Base-by-base conservation (phyloP, 2,113 vertebrate species). In the Vulpes ferrilata region DNA sequence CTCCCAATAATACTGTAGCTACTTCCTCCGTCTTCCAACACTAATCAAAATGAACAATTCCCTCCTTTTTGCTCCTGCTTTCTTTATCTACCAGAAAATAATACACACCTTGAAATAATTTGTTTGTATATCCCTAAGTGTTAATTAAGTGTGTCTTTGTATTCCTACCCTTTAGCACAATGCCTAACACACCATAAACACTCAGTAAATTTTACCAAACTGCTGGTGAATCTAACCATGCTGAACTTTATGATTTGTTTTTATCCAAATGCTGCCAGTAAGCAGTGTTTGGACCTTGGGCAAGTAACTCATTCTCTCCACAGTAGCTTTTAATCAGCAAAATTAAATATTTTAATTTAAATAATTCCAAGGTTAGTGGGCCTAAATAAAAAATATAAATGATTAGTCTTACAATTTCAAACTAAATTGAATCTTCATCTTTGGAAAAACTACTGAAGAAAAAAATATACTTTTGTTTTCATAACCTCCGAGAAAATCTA, bases 251-350 rank as follows among this genome's bases (percentile, higher is more conserved):
- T 10, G 12, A 32, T 93, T 88, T 93, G 6, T 73, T 91, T 93
- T 87, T 30, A 79, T n/a, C 23, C 10, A 60, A 74, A 85, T 6
- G 59, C 27, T 79, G 1, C 7, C 9, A 2, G 6, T 67, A 38
- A 88, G 13, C 4, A 84, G 38, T 30, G 71, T 76, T 65, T 82
- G 22, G 9, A 93, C 88, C 27, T 95, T 79, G 17, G 69, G 55
- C 11, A 80, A 88, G 12, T 38, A 69, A 71, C 27, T 88, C 32
- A 64, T 94, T 89, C 62, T 95, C 22, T 94, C 38, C 23, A 78
- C 23, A 67, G 1, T 1, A 76, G 2, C 51, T 43, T 2, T 19
- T 93, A 55, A 85, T 82, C 17, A 76, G 5, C 30, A 85, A 80
- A 89, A 90, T 43, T n/a, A 57, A 65, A 76, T 43, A 1, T 73